Evolutionary conservation across 2,888 invertebrate genomes (phyloP), one percentile per base, ranked within the genome.

Genomic region (Thymelicus sylvestris): DNA sequence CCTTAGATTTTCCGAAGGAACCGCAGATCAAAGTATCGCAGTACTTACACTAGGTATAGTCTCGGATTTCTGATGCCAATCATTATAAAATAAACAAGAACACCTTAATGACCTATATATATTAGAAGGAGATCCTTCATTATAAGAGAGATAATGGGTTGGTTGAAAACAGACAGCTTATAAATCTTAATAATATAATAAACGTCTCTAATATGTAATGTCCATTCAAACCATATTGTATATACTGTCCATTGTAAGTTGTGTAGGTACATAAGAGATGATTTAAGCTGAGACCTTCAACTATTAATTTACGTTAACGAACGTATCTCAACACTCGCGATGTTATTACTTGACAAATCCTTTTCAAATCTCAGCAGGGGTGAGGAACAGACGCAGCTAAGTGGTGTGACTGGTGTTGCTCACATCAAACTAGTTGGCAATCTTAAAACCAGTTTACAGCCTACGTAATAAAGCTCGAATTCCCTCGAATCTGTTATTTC

Each of bases 281-380:
- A 24, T 41, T 60, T 7, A 15, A 31, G 39, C 50, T 10, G 10
- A 65, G 60, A 7, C 52, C 50, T 60, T 48, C 6, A 50, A 24
- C 65, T 66, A 71, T 72, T 67, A 76, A 74, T 75, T 73, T 72
- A 73, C 74, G 74, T 73, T 74, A 73, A 75, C 74, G 67, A 72
- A 74, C 75, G 69, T 75, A 77, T 74, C 71, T 76, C 72, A 74
- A 70, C 59, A 66, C 72, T 75, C 70, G 69, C 73, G 74, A 77
- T 78, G 78, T 77, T 78, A 78, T 80, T 77, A 75, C 78, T 80
- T 80, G 85, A 80, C 81, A 79, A 83, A 84, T 88, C 87, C 86
- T 83, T 86, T 88, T 88, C 79, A 83, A 89, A 90, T 89, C 91
- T 86, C 86, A 83, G 86, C 88, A 89, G 90, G 89, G 89, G 87